Percentiles rank a stretch among this genome's conserved stretches.
These are phyloP conservation scores for Plagodis pulveraria DNA, from an alignment of 2,888 invertebrate genomes.

Conservation along the genomic window DNA sequence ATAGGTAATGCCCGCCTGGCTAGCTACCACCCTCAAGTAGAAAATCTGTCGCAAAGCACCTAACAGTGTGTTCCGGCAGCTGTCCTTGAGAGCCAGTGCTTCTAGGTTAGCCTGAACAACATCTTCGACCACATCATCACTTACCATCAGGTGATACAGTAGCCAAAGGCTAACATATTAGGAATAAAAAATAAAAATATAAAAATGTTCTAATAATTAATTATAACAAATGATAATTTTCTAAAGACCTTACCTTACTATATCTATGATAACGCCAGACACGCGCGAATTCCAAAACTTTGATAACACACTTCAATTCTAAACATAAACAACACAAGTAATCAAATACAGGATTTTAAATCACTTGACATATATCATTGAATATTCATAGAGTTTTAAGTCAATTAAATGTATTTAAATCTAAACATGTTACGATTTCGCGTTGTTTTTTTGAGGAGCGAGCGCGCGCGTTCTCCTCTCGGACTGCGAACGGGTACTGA, in stretches of 20 bases:
- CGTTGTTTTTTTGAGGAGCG: slow-evolving; percentile 2
- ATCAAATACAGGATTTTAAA: not conserved
- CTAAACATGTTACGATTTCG: not conserved
- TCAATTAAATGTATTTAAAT: not conserved
- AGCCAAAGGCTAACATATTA: too few relatives aligned
- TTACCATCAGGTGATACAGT: too few relatives aligned
- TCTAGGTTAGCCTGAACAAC: too few relatives aligned
- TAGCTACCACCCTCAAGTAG: too few relatives aligned
- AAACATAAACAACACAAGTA: slow-evolving; percentile 3
- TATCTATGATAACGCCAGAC: slow-evolving; percentile 22
- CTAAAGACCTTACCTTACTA: slow-evolving; percentile 23
- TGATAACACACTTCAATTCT: slow-evolving; percentile 10
- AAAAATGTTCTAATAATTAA: too few relatives aligned
- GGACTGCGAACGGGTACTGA: not conserved
- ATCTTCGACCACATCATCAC: too few relatives aligned
- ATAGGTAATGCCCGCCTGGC: too few relatives aligned
- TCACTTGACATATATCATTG: slow-evolving; percentile 7
- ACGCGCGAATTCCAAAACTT: slow-evolving; percentile 19
- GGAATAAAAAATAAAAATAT: too few relatives aligned
- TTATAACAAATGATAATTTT: not conserved
- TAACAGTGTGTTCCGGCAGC: too few relatives aligned
- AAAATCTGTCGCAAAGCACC: too few relatives aligned
- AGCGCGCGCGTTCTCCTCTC: slow-evolving; percentile 10
- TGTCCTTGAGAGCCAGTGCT: too few relatives aligned
- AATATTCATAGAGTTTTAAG: slow-evolving; percentile 6